Base-by-base conservation (phyloP, 2,888 invertebrate genomes). In the Erebia epiphron region DNA sequence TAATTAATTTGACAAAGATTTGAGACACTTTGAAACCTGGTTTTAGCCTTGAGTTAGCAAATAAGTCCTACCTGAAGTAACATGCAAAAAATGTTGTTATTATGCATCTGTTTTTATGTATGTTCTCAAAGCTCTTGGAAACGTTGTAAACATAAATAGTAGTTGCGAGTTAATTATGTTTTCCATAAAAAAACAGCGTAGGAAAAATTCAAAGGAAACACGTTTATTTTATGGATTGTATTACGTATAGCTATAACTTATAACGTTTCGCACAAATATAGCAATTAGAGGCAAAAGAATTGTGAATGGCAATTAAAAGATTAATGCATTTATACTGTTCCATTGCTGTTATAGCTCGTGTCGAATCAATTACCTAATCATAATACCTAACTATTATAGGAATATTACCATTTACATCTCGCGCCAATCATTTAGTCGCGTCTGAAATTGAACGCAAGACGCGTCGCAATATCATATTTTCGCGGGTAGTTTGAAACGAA, bases 291-390 rank as follows among this genome's bases (percentile, higher is more conserved):
- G 63, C 63, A 16, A 16, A 9, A 41, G 67, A 58, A 73, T 56
- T 72, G 69, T 67, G 61, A 41, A 68, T 68, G 68, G 61, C 61
- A 64, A 71, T 68, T 71, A 70, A 70, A 63, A 67, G 18, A 62
- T 64, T 69, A 49, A 63, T 62, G 13, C 56, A 8, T 46, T 57
- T 16, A 63, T 69, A 35, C 2, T 49, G 63, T 16, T 21, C 8
- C 49, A n/a, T 16, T 11, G 63, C 49, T 11, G 41, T 26, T 62
- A 54, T 26, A 26, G 13, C 18, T 16, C 35, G 11, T 57, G 21
- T 56, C 56, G 56, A 56, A 21, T 56, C 18, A 26, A 14, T 57
- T 57, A 26, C 8, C 35, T 35, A 35, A 35, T 35, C 35, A 35
- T 35, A 35, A n/a, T 52, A 8, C 50, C 50, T n/a, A 50, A 2